Evolutionary conservation across 2,888 invertebrate genomes (phyloP).

Genomic region (Graphium colonna): DNA sequence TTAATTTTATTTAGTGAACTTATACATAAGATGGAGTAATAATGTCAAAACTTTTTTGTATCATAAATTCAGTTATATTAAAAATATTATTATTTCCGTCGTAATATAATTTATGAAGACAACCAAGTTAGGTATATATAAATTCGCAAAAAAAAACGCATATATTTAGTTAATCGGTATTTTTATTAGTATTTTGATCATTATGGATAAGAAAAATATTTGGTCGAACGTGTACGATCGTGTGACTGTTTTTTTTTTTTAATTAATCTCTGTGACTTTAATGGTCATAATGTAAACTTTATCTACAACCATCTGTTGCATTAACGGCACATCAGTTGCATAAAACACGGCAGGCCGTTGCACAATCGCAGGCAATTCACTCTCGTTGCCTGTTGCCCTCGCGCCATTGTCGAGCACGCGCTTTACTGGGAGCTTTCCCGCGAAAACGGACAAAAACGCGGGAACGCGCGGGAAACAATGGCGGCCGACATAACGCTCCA

Average conservation of each 20-base stretch:
- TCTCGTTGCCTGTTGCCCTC: constrained; percentile 58
- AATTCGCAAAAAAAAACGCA: no score
- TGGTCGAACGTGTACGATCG: no score
- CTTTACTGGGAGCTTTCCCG: constrained; percentile 77
- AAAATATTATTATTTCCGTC: no score
- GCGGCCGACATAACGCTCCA: constrained; percentile 74
- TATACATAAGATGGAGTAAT: no score
- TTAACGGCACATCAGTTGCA: constrained; percentile 71
- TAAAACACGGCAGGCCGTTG: constrained; percentile 56
- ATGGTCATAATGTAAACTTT: constrained; percentile 28
- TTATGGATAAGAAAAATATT: no score
- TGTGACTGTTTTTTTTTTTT: not conserved
- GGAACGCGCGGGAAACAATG: constrained; percentile 69
- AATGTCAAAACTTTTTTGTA: no score
- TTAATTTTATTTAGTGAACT: no score
- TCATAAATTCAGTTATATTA: no score
- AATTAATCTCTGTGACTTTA: not conserved
- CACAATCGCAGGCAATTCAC: constrained; percentile 71
- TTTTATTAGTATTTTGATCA: no score
- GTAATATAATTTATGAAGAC: no score
- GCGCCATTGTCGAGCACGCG: constrained; percentile 73
- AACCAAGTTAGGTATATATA: no score
- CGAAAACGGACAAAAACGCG: constrained; percentile 74
- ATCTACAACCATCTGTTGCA: constrained; percentile 57
- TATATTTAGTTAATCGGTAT: no score